Percentiles rank a stretch among this genome's conserved stretches.
These are phyloP conservation scores for Lethocerus indicus DNA, from an alignment of 1,140 invertebrate species.

Conservation along the genomic window DNA sequence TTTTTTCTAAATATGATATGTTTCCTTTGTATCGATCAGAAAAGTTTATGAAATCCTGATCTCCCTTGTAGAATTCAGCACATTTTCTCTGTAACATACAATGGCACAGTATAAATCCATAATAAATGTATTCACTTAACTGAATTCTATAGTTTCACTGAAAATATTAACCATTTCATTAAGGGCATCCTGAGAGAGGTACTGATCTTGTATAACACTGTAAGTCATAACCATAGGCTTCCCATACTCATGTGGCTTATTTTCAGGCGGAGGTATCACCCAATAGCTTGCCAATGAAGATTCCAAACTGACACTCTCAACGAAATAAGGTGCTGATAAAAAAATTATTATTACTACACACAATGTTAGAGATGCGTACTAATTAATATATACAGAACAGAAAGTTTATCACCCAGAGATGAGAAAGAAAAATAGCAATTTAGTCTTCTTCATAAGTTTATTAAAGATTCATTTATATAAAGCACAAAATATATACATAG, in stretches of 20 bases:
- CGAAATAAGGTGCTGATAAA: conserved; percentile 66
- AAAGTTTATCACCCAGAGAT: no score
- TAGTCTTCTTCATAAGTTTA: no score
- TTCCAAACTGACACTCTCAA: conserved; percentile 54
- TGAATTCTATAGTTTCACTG: neutral
- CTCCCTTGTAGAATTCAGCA: conserved; percentile 66
- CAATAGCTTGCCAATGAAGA: conserved; percentile 77
- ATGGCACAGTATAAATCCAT: conserved; percentile 12
- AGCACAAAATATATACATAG: no score
- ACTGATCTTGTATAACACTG: conserved; percentile 62
- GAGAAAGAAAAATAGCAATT: no score
- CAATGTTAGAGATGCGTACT: no score
- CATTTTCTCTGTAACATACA: conserved; percentile 44
- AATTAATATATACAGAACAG: no score
- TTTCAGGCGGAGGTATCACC: conserved; percentile 87
- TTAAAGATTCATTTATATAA: no score
- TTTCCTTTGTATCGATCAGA: conserved; percentile 51
- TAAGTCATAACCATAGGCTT: conserved; percentile 79
- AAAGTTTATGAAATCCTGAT: conserved; percentile 63
- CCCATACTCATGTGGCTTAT: conserved; percentile 76
- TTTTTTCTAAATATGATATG: conserved; percentile 59
- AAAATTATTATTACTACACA: neutral
- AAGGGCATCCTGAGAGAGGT: conserved; percentile 62
- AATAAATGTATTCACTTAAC: neutral
- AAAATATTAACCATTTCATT: conserved; percentile 52